These are phyloP conservation scores for Oppia nitens DNA, from an alignment of 1,140 invertebrate species.

Conservation along the genomic window DNA sequence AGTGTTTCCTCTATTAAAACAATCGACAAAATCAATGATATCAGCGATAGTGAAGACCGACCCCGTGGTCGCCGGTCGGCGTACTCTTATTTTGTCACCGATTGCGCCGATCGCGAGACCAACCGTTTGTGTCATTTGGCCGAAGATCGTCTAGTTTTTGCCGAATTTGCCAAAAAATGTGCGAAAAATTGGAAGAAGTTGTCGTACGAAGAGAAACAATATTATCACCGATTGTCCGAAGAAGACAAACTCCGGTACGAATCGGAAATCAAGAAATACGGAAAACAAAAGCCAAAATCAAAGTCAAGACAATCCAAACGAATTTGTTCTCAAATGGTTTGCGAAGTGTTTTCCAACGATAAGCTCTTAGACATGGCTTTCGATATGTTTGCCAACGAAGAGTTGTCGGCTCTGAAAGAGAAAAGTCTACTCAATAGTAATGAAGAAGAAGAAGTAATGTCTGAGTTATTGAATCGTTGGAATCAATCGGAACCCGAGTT, in stretches of 20 bases:
- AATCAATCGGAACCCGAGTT: not conserved
- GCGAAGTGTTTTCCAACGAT: not conserved
- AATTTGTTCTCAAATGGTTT: not conserved
- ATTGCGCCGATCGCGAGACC: not conserved
- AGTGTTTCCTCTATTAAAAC: not conserved
- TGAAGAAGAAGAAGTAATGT: conserved; percentile 8
- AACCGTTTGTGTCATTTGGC: not conserved
- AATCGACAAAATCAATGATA: not conserved
- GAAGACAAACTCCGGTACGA: conserved; percentile 3
- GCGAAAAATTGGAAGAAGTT: not conserved
- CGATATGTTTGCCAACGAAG: conserved; percentile 7
- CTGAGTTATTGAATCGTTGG: conserved; percentile 9
- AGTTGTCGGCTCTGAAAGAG: conserved; percentile 5
- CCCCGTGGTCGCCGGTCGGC: not conserved
- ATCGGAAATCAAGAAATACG: not conserved
- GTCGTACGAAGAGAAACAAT: not conserved
- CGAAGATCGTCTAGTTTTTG: not conserved
- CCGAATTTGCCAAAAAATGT: conserved; percentile 4
- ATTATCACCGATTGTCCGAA: conserved; percentile 1
- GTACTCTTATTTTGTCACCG: not conserved
- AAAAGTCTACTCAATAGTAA: not conserved
- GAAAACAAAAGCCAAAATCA: not conserved
- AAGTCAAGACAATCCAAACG: not conserved
- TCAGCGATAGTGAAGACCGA: not conserved
- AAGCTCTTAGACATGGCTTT: conserved; percentile 8